phyloP scores from a whole-genome alignment of 92 coral and sea anemone species.

The Phenganax marumi region DNA sequence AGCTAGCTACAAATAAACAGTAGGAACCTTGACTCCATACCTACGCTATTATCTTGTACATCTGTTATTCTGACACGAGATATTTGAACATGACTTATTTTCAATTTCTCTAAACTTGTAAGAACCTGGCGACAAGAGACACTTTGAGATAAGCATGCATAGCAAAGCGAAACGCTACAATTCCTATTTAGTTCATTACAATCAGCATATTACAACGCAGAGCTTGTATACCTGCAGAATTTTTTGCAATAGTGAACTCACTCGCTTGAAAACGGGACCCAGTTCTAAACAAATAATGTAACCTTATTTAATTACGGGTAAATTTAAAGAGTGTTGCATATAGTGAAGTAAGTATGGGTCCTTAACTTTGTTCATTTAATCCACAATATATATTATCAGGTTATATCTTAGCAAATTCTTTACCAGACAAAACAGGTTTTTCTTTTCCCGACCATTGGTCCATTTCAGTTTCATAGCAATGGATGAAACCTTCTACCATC shows the following conservation, averaged over 20 bases:
- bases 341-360: too few relatives aligned
- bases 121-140: constrained; percentile 8
- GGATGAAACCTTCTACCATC: constrained; percentile 81
- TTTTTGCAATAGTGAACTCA: constrained; percentile 67
- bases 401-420: not conserved
- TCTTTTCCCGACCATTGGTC: constrained; percentile 86
- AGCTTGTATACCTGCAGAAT: constrained; percentile 56
- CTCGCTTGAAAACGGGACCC: constrained; percentile 88
- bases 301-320: too few relatives aligned
- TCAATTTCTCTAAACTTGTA: constrained; percentile 14
- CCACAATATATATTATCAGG: too few relatives aligned
- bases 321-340: too few relatives aligned
- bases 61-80: not conserved
- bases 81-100: constrained; percentile 28
- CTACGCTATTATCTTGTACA: constrained; percentile 1
- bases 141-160: not conserved
- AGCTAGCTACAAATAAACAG: not conserved
- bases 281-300: constrained; percentile 58
- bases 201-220: too few relatives aligned
- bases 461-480: constrained; percentile 94
- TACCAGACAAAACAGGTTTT: constrained; percentile 85
- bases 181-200: too few relatives aligned
- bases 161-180: too few relatives aligned
- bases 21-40: not conserved
- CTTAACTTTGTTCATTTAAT: too few relatives aligned